These are phyloP conservation scores for Portunus trituberculatus DNA, from an alignment of 1,140 invertebrate genomes.

Conservation along the genomic window DNA sequence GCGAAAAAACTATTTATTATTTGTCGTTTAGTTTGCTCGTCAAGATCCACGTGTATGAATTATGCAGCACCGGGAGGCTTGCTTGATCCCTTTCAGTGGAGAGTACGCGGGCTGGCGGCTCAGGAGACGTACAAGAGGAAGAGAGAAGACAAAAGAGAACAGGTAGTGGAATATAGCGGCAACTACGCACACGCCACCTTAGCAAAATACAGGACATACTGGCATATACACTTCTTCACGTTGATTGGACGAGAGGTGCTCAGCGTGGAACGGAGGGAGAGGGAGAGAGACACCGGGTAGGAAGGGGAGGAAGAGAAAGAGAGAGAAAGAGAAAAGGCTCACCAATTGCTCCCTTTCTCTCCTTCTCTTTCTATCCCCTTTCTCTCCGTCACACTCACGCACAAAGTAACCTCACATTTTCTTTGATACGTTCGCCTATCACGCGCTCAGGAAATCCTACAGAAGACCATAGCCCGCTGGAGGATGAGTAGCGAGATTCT, in stretches of 20 bases:
- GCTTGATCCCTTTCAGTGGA: background rate
- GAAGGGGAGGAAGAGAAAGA: no score
- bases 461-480: background rate
- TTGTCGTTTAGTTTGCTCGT: background rate
- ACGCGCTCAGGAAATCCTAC: background rate
- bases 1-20: background rate
- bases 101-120: background rate
- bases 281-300: no score
- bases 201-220: background rate
- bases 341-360: no score
- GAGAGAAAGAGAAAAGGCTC: no score
- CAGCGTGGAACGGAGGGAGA: background rate
- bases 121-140: background rate
- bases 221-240: background rate
- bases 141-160: background rate
- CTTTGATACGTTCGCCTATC: background rate
- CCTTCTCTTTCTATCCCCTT: background rate
- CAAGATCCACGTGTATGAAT: background rate
- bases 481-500: background rate
- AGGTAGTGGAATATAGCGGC: background rate
- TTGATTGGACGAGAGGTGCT: constrained; percentile 8
- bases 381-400: background rate
- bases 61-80: background rate
- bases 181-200: background rate
- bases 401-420: background rate